A percentile compares a stretch with the other conserved stretches of the same genome.
Conservation (phyloP, 2,797 vertebrate genomes). For the Pterois miles region DNA sequence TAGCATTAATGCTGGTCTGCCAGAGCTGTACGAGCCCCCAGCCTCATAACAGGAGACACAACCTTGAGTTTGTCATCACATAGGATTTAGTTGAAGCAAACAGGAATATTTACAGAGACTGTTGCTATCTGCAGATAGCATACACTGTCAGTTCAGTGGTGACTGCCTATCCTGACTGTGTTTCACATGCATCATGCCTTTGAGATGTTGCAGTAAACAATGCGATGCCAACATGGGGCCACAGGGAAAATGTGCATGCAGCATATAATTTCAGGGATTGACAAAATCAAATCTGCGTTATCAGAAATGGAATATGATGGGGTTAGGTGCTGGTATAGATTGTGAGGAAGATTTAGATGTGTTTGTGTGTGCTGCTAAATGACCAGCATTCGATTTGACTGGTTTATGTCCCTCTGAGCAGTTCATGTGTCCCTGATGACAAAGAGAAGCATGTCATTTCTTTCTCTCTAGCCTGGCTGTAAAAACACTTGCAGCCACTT, state of each 20-base stretch:
- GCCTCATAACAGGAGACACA: neutral
- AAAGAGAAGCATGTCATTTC: constrained; percentile 40
- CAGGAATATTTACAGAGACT: neutral
- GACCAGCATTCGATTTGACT: neutral
- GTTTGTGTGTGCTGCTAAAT: neutral
- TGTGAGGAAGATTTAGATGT: neutral
- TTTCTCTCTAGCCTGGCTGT: constrained; percentile 49
- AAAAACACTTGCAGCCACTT: constrained; percentile 65
- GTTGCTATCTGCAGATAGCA: neutral
- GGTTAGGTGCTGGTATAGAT: neutral
- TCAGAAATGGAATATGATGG: neutral
- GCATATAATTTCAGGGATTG: neutral
- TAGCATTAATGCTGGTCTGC: no score
- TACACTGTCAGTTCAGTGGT: no score
- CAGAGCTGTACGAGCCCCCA: no score
- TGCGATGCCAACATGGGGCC: neutral
- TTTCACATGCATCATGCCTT: neutral
- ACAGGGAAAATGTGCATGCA: neutral
- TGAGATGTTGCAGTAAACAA: neutral
- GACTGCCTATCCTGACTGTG: neutral
- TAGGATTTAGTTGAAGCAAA: neutral
- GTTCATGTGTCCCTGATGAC: constrained; percentile 38
- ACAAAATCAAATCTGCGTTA: neutral
- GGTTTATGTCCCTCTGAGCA: constrained; percentile 25
- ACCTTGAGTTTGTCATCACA: neutral